Base-by-base conservation (phyloP, 2,888 invertebrate genomes). In the Machimus rusticus region DNA sequence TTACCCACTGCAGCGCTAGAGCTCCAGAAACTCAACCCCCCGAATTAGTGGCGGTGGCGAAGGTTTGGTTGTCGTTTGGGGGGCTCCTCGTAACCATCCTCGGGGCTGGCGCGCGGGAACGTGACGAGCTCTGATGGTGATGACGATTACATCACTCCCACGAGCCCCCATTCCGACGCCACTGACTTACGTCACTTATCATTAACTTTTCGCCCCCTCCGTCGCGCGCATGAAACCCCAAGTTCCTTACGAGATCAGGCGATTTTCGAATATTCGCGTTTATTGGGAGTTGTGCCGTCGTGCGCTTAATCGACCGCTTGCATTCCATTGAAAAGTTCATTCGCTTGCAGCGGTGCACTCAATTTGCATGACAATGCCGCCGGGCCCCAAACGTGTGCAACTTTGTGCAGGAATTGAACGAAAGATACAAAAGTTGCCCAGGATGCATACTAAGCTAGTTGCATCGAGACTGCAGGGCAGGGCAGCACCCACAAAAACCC, bases 271-370 rank as follows among this genome's bases (percentile, higher is more conserved):
- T 66, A 66, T 23, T 66, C 66, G 9, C 8, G 31, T 51, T 46
- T 78, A 78, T 78, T 79, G 51, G 51, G 23, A 79, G 5, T 55
- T 78, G 43, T 78, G 78, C 19, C 78, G 39, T 78, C 28, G 16
- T 79, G 23, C 79, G 23, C 28, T 31, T 31, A 46, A 79, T 51
- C 79, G 51, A 39, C 79, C 51, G 39, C 39, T 4, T 2, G 51
- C 79, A 79, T 79, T 79, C 51, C 79, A 79, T 51, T 79, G 79
- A 79, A 79, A 79, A 79, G 79, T 79, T 79, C 79, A 79, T 79
- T 51, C 46, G 79, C 79, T 79, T 55, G 51, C 51, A 79, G 79
- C 46, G 43, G 9, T 79, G 79, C 79, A 79, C 79, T 79, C 79
- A 79, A 79, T 79, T 79, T 79, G 79, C 79, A 79, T 79, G 46